phyloP scores from a whole-genome alignment of 2,888 invertebrate species.

The Aradus depressus region DNA sequence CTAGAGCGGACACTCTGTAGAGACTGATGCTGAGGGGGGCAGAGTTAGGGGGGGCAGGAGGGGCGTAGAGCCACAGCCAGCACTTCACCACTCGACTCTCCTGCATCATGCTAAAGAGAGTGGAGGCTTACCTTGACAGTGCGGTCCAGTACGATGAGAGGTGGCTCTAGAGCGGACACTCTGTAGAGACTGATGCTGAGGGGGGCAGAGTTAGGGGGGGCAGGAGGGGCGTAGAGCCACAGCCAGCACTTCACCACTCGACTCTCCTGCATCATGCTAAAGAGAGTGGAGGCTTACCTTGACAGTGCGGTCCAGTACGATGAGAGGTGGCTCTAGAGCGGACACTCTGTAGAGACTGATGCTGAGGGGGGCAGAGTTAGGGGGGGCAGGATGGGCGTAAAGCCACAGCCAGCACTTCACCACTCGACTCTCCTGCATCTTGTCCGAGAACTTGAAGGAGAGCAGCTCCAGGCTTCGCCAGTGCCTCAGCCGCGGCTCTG shows the following conservation, averaged over 20 bases:
- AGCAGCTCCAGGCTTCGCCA: slow-evolving; percentile 55
- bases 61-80: slow-evolving; percentile 56
- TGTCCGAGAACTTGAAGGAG: slow-evolving; percentile 60
- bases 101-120: no score
- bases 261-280: not conserved
- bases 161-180: no score
- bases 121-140: no score
- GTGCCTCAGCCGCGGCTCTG: slow-evolving; percentile 58
- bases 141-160: no score
- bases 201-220: no score
- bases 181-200: no score
- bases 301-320: slow-evolving; percentile 11
- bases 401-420: slow-evolving; percentile 58
- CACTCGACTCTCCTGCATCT: slow-evolving; percentile 56
- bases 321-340: slow-evolving; percentile 19
- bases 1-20: slow-evolving; percentile 34
- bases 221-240: no score
- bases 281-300: slow-evolving; percentile 13
- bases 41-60: slow-evolving; percentile 36
- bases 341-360: slow-evolving; percentile 37
- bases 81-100: slow-evolving; percentile 58
- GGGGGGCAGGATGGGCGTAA: slow-evolving; percentile 43
- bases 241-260: not conserved
- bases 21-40: slow-evolving; percentile 37
- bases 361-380: slow-evolving; percentile 36